Conservation (phyloP, 2,113 vertebrate species). For the Cochlearius cochlearius region DNA sequence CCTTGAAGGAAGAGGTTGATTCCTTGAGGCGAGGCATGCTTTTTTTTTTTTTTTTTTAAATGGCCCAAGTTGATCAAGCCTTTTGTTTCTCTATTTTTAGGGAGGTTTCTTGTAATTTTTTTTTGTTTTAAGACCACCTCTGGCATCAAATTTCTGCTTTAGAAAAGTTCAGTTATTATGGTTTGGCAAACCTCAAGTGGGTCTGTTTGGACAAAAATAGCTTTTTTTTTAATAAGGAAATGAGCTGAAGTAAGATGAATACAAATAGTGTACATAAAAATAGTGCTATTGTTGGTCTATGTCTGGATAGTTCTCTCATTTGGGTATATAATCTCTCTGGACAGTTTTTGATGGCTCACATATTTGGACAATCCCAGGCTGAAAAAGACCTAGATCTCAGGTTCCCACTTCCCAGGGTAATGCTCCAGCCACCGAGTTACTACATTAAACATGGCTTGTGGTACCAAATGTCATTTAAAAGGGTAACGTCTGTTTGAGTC, state of each 20-base stretch:
- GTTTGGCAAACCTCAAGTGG: not conserved
- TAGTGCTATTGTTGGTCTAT: not conserved
- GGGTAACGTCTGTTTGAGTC: not conserved
- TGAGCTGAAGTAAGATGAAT: not conserved
- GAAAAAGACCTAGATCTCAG: not conserved
- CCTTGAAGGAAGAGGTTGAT: not conserved
- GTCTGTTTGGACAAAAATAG: not conserved
- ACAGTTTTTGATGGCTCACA: not conserved
- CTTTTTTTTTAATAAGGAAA: not conserved
- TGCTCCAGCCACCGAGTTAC: not conserved
- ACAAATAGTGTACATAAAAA: slow-evolving; percentile 21
- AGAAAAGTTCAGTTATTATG: not conserved
- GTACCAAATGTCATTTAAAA: not conserved
- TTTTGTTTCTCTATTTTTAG: not conserved
- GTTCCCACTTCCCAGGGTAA: not conserved
- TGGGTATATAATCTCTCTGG: not conserved
- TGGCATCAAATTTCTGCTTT: not conserved
- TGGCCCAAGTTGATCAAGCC: not conserved
- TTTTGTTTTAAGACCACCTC: not conserved
- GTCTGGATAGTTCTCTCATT: not conserved
- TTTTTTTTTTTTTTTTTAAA: not conserved
- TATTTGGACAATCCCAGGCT: not conserved
- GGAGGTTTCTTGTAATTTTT: not conserved
- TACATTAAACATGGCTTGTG: not conserved
- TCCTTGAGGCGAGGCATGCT: not conserved